phyloP scores from a whole-genome alignment of 2,113 vertebrate species.

The Abramis brama region DNA sequence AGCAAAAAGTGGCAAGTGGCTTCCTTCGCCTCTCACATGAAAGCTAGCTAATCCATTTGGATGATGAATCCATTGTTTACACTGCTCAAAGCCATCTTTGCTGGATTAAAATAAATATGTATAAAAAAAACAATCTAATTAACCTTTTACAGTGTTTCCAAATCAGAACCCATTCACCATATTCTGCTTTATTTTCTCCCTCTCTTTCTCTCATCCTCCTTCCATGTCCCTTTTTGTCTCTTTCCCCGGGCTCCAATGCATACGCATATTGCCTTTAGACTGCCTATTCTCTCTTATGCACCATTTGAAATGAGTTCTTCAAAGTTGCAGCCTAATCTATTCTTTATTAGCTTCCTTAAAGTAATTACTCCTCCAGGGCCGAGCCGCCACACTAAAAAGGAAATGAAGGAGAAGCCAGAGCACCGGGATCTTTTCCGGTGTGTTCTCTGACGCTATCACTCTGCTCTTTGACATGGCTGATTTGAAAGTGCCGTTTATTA shows the following conservation, averaged over 20 bases:
- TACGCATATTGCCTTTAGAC: slow-evolving; percentile 48
- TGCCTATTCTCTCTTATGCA: slow-evolving; percentile 45
- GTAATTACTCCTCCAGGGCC: slow-evolving; percentile 63
- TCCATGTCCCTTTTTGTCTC: background rate
- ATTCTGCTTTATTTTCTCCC: too few relatives aligned
- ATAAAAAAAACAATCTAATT: slow-evolving; percentile 26
- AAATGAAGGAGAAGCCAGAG: slow-evolving; percentile 45
- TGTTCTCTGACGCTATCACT: background rate
- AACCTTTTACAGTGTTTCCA: slow-evolving; percentile 29
- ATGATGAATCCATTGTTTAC: slow-evolving; percentile 55
- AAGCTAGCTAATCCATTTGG: slow-evolving; percentile 53
- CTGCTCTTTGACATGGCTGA: background rate
- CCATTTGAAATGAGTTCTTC: slow-evolving; percentile 60
- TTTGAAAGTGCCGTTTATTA: slow-evolving; percentile 1
- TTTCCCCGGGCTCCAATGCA: slow-evolving; percentile 28
- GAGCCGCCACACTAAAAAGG: slow-evolving; percentile 41
- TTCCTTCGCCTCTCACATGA: slow-evolving; percentile 27
- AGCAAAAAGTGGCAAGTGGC: slow-evolving; percentile 43
- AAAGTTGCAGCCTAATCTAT: slow-evolving; percentile 63
- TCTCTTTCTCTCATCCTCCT: background rate
- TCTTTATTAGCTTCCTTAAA: slow-evolving; percentile 68
- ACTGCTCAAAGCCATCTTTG: slow-evolving; percentile 14
- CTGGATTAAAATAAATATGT: background rate
- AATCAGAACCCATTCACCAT: slow-evolving; percentile 9
- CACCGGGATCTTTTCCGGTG: slow-evolving; percentile 1